Evolutionary conservation across 2,113 vertebrate species (phyloP).

Genomic region (Plecotus auritus): DNA sequence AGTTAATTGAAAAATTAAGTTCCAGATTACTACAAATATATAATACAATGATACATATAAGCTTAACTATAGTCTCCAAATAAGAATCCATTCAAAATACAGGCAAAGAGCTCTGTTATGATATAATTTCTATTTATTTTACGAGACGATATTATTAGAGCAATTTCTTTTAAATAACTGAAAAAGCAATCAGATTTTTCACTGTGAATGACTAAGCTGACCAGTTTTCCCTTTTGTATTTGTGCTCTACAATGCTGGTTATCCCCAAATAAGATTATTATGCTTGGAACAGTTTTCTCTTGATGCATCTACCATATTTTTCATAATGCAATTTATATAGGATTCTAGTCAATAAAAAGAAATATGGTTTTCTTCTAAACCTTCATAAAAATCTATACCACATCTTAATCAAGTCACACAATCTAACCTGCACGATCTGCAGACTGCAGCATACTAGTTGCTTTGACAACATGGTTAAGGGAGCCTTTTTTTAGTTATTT

Average conservation of each 20-base stretch:
- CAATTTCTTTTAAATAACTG: neutral
- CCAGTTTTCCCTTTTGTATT: neutral
- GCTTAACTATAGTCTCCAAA: neutral
- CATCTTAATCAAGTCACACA: conserved; percentile 67
- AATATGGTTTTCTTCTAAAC: conserved; percentile 68
- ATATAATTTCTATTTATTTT: conserved; percentile 28
- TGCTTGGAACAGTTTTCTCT: conserved; percentile 56
- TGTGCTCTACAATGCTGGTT: neutral
- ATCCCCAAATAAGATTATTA: conserved; percentile 47
- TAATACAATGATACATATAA: neutral
- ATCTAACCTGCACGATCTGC: neutral
- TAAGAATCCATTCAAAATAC: neutral
- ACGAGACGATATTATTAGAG: neutral
- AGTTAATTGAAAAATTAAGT: conserved; percentile 6
- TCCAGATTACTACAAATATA: neutral
- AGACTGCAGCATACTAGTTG: neutral
- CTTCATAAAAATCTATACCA: conserved; percentile 71
- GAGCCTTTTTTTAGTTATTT: conserved; percentile 1
- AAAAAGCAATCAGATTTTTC: neutral
- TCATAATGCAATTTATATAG: conserved; percentile 70
- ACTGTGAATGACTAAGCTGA: neutral
- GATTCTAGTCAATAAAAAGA: conserved; percentile 71
- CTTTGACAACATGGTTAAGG: conserved; percentile 50
- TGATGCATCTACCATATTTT: conserved; percentile 41
- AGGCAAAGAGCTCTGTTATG: neutral